Evolutionary conservation across 2,888 invertebrate species (phyloP).

Genomic region (Gortyna flavago): DNA sequence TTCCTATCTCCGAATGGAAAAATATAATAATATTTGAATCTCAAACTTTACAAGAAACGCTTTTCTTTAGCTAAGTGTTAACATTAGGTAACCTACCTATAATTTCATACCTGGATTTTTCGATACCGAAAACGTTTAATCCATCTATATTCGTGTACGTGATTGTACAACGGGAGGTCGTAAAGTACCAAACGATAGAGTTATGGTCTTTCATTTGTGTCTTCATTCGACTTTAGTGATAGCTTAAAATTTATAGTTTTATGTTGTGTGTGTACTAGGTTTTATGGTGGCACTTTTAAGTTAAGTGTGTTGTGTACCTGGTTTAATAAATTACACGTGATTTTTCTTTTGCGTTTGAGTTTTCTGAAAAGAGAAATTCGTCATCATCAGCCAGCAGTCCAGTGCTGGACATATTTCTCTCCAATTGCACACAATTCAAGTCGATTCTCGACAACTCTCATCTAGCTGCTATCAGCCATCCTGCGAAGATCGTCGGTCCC

Average conservation of each 20-base stretch:
- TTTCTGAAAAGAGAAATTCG: neutral
- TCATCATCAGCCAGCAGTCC: neutral
- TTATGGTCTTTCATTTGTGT: constrained; percentile 65
- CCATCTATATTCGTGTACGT: constrained; percentile 1
- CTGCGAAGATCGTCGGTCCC: neutral
- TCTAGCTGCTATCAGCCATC: neutral
- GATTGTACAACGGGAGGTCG: constrained; percentile 42
- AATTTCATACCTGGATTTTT: neutral
- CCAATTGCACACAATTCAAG: neutral
- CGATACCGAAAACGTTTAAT: neutral
- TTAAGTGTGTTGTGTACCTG: neutral
- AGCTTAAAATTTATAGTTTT: constrained; percentile 61
- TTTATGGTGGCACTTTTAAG: constrained; percentile 8
- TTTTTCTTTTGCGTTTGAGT: neutral
- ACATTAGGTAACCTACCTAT: neutral
- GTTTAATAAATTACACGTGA: neutral
- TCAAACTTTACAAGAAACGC: neutral
- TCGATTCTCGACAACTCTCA: neutral
- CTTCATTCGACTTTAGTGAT: constrained; percentile 63
- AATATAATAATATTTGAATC: neutral
- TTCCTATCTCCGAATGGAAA: neutral
- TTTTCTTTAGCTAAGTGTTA: neutral
- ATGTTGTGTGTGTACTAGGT: constrained; percentile 21
- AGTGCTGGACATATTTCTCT: neutral
- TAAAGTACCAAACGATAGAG: constrained; percentile 59